These are phyloP conservation scores for Trogon surrucura DNA, from an alignment of 2,113 vertebrate species.

Conservation along the genomic window DNA sequence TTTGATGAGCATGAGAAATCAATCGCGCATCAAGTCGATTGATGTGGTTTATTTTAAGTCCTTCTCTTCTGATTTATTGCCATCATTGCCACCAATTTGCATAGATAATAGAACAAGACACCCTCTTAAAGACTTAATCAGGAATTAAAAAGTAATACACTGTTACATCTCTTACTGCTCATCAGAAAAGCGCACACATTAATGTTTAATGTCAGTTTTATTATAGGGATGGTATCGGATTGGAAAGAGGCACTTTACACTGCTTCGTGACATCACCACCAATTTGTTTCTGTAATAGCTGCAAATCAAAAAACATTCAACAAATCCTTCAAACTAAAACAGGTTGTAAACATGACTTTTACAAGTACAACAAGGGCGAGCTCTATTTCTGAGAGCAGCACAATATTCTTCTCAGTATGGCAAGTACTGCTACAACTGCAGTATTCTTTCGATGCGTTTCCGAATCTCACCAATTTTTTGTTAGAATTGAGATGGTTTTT, in stretches of 20 bases:
- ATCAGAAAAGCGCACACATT: neutral
- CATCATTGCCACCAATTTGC: slow-evolving; percentile 51
- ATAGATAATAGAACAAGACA: slow-evolving; percentile 57
- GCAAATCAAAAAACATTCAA: slow-evolving; percentile 28
- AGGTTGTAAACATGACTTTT: slow-evolving; percentile 12
- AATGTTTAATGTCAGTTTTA: slow-evolving; percentile 16
- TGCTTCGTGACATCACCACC: neutral
- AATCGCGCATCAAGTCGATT: neutral
- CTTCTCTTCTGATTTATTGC: slow-evolving; percentile 64
- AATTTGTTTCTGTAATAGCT: slow-evolving; percentile 38
- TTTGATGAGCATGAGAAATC: slow-evolving; percentile 49
- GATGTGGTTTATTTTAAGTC: slow-evolving; percentile 50
- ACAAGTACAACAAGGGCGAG: slow-evolving; percentile 1
- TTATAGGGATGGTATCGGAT: neutral
- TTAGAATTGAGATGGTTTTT: neutral
- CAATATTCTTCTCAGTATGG: neutral
- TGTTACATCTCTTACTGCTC: slow-evolving; percentile 15
- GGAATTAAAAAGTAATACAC: slow-evolving; percentile 42
- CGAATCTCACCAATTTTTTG: neutral
- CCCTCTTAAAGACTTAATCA: slow-evolving; percentile 61
- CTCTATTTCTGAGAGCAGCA: neutral
- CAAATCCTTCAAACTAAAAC: slow-evolving; percentile 18
- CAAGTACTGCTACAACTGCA: neutral
- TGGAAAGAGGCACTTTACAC: slow-evolving; percentile 5
- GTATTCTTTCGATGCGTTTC: rapidly evolving